phyloP scores from a whole-genome alignment of 2,888 invertebrate genomes.

The Clostera curtula region DNA sequence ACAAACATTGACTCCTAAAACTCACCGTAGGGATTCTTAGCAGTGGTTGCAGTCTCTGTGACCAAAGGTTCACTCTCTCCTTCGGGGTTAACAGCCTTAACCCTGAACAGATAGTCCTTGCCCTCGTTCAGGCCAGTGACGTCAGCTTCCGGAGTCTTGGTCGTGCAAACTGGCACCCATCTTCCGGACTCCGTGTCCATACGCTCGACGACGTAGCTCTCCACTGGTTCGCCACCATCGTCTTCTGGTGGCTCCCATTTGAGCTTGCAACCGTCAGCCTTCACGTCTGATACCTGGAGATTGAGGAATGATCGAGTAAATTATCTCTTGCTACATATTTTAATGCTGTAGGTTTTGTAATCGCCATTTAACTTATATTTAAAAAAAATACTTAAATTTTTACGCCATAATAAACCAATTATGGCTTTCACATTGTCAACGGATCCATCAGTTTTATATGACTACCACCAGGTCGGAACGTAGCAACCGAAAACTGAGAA shows the following conservation, averaged over 20 bases:
- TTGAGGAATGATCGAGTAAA: too few species aligned
- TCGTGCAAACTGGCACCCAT: constrained; percentile 93
- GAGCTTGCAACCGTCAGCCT: constrained; percentile 92
- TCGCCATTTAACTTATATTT: too few species aligned
- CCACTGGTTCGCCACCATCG: constrained; percentile 95
- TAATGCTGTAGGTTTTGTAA: too few species aligned
- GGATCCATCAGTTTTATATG: too few species aligned
- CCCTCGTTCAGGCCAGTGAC: constrained; percentile 95
- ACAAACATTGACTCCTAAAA: not conserved
- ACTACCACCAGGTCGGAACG: too few species aligned
- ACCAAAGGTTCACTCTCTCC: constrained; percentile 98
- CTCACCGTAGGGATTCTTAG: constrained; percentile 96
- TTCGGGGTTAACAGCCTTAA: constrained; percentile 96
- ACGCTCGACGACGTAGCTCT: constrained; percentile 95
- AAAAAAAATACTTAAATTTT: too few species aligned
- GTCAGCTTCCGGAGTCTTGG: constrained; percentile 83
- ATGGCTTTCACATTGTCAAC: too few species aligned
- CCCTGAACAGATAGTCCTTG: constrained; percentile 98
- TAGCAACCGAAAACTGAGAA: too few species aligned
- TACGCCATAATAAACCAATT: too few species aligned
- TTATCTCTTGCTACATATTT: too few species aligned
- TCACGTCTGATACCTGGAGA: constrained; percentile 82
- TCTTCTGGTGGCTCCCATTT: constrained; percentile 98
- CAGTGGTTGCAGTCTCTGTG: constrained; percentile 91
- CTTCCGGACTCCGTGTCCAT: constrained; percentile 95